Evolutionary conservation across 1,140 invertebrate species (phyloP), one percentile per base, ranked within the genome.

Genomic region (Thrips palmi): DNA sequence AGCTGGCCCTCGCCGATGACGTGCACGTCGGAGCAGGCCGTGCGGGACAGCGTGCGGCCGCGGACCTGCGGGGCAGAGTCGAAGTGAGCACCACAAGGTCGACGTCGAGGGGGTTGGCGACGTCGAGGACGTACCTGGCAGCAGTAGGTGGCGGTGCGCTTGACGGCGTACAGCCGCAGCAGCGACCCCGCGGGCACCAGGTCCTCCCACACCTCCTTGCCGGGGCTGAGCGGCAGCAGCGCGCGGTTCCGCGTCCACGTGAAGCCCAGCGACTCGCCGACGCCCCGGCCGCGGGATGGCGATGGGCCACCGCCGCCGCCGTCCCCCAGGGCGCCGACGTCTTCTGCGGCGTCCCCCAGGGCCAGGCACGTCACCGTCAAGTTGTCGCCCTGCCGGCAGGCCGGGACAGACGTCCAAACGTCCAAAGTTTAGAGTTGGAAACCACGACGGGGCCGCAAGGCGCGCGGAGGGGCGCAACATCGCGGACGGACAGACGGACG

Each of bases 241-340:
- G 65, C 70, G 18, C 69, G 68, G 46, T 81, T 79, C 42, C 77
- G 70, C 0, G 76, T 77, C 78, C 78, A 83, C 45, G 74, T 78
- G 46, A 80, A 82, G 3, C 77, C 78, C 18, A 79, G 56, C 25
- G 65, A 66, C 1, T 66, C 65, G 28, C 69, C 63, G 12, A 33
- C 33, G 58, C 57, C 31, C 43, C 65, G 60, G 34, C 64, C 63
- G 24, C 11, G 37, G 63, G 10, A 81, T 57, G 23, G 67, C 60
- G 28, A 75, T 56, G 12, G 71, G 70, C 42, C 71, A 67, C 49
- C 77, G 81, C 39, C 77, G 67, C 35, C 79, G 64, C 7, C 76
- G 59, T 17, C 67, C 72, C 52, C 68, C 70, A 45, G 78, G 74
- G 17, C 67, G 63, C 12, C 74, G 64, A 47, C 67, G 58, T 49